phyloP scores from a whole-genome alignment of 1,140 invertebrate species.

The Macrotrachela quadricornifera region DNA sequence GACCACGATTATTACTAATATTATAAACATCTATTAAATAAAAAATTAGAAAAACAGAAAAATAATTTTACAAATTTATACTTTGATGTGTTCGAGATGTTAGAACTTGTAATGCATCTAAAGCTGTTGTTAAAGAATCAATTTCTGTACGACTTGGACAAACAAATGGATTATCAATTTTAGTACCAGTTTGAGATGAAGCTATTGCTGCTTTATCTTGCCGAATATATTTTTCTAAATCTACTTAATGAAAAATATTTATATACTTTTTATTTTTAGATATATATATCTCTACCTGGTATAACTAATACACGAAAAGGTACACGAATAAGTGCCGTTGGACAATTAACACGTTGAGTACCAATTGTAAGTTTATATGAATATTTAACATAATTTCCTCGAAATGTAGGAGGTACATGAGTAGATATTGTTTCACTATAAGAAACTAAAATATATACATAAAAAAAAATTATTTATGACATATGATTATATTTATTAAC shows the following conservation, averaged over 20 bases:
- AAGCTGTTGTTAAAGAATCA: conserved; percentile 16
- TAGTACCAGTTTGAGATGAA: neutral
- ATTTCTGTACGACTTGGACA: conserved; percentile 34
- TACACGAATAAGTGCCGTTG: conserved; percentile 62
- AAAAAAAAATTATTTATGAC: conserved; percentile 14
- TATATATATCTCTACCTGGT: conserved; percentile 37
- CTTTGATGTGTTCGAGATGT: neutral
- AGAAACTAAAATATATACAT: conserved; percentile 42
- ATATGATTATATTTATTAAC: too few species aligned
- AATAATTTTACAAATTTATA: neutral
- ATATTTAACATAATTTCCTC: conserved; percentile 75
- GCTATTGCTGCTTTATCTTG: conserved; percentile 27
- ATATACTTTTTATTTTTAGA: neutral
- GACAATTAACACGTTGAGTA: conserved; percentile 50
- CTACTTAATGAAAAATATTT: conserved; percentile 15
- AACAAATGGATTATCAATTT: conserved; percentile 16
- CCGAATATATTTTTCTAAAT: conserved; percentile 45
- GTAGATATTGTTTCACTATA: conserved; percentile 68
- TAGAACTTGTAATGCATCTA: neutral
- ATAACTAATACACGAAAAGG: conserved; percentile 69
- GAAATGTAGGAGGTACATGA: conserved; percentile 74
- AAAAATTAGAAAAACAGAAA: conserved; percentile 7
- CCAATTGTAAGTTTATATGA: conserved; percentile 86
- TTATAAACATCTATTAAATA: conserved; percentile 59
- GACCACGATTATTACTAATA: conserved; percentile 69